Evolutionary conservation across 2,888 invertebrate species (phyloP).

Genomic region (Lepetodrilus schrolli): DNA sequence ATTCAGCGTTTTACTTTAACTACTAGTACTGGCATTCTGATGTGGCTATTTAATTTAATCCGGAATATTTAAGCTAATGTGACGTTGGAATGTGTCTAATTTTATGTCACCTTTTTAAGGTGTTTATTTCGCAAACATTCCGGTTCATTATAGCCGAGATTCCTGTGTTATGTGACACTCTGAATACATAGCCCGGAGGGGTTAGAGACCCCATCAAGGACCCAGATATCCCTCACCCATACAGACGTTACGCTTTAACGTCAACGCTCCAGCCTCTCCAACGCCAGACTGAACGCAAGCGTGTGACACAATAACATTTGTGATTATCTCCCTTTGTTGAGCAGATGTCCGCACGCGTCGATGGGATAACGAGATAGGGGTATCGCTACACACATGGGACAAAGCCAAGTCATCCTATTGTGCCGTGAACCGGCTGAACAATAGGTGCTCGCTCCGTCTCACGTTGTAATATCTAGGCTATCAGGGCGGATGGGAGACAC

Average conservation of each 20-base stretch:
- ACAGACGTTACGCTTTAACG: neutral
- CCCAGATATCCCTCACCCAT: neutral
- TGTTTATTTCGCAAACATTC: no score
- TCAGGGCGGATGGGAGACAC: neutral
- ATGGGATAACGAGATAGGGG: constrained; percentile 18
- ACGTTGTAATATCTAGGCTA: no score
- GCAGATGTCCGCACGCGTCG: constrained; percentile 22
- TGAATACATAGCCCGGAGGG: neutral
- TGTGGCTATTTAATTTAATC: no score
- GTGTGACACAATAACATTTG: neutral
- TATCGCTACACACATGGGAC: neutral
- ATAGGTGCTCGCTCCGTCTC: no score
- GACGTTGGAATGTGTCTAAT: no score
- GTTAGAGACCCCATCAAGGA: neutral
- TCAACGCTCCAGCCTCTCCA: neutral
- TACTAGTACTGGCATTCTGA: no score
- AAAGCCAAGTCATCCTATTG: constrained; percentile 12
- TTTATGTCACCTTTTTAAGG: no score
- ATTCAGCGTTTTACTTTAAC: no score
- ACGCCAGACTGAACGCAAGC: neutral
- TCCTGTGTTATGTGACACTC: constrained; percentile 5
- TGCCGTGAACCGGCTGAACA: no score
- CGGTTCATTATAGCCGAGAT: no score
- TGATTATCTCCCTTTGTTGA: constrained; percentile 8
- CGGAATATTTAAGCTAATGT: no score